These are phyloP conservation scores for Dolomedes plantarius DNA, from an alignment of 2,888 invertebrate species.

Conservation along the genomic window DNA sequence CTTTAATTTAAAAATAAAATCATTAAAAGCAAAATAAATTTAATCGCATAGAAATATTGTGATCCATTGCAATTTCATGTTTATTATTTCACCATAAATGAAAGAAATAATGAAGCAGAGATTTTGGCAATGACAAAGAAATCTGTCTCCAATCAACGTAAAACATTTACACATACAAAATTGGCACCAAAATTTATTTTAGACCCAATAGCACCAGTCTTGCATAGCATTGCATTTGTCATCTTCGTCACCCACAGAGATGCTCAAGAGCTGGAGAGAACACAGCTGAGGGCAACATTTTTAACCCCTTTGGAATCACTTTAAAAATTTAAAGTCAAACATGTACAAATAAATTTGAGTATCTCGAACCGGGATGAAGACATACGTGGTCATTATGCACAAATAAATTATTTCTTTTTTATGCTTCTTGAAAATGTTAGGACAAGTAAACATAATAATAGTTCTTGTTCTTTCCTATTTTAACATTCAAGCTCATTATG, in stretches of 20 bases:
- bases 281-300: constrained; percentile 29
- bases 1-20: too few relatives aligned
- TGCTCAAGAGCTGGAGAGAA: constrained; percentile 28
- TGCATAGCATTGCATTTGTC: constrained; percentile 52
- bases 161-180: constrained; percentile 71
- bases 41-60: too few relatives aligned
- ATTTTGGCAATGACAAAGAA: constrained; percentile 56
- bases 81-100: too few relatives aligned
- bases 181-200: constrained; percentile 67
- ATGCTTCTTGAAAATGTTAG: too few relatives aligned
- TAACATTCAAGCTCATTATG: too few relatives aligned
- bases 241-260: constrained; percentile 34
- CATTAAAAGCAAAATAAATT: too few relatives aligned
- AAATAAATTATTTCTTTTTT: too few relatives aligned
- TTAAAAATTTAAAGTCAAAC: background rate
- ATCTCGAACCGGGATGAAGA: background rate
- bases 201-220: constrained; percentile 70
- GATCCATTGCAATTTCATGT: too few relatives aligned
- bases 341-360: background rate
- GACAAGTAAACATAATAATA: too few relatives aligned
- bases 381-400: too few relatives aligned
- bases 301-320: constrained; percentile 26
- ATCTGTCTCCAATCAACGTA: constrained; percentile 36
- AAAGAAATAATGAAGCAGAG: too few relatives aligned
- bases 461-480: too few relatives aligned